These are phyloP conservation scores for Serripes groenlandicus DNA, from an alignment of 2,888 invertebrate species.

Conservation along the genomic window DNA sequence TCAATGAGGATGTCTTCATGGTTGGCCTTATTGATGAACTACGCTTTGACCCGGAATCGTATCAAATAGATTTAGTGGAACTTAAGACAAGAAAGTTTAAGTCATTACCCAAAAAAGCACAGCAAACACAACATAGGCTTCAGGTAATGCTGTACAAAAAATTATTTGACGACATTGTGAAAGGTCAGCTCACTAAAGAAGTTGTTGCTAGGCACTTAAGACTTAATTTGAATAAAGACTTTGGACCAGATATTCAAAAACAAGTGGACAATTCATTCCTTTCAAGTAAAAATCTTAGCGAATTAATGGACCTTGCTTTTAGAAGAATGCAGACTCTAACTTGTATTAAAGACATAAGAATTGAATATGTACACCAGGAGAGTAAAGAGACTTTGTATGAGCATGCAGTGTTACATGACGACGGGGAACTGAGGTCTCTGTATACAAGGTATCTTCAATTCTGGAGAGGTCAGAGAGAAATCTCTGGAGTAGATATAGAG, in stretches of 20 bases:
- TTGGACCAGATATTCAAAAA: conserved; percentile 71
- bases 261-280: conserved; percentile 59
- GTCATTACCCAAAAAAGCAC: conserved; percentile 75
- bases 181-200: conserved; percentile 74
- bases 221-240: conserved; percentile 70
- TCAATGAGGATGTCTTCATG: conserved; percentile 77
- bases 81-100: conserved; percentile 79
- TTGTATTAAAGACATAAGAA: conserved; percentile 71
- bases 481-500: conserved; percentile 83
- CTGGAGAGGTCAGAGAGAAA: conserved; percentile 79
- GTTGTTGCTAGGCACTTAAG: conserved; percentile 73
- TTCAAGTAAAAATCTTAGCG: conserved; percentile 61
- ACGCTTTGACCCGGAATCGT: conserved; percentile 79
- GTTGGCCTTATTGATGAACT: conserved; percentile 84
- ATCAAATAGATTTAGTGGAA: conserved; percentile 78
- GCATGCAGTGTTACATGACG: conserved; percentile 71
- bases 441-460: conserved; percentile 71
- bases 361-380: conserved; percentile 83
- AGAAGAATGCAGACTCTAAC: conserved; percentile 76
- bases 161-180: conserved; percentile 83
- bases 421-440: conserved; percentile 66
- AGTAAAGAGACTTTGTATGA: conserved; percentile 71
- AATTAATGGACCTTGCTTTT: conserved; percentile 71
- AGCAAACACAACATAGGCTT: conserved; percentile 77
- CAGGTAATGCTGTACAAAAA: conserved; percentile 83